These are phyloP conservation scores for Zoroaster sp. DNA, from an alignment of 53 echinoderm and acorn worm genomes.

Conservation along the genomic window DNA sequence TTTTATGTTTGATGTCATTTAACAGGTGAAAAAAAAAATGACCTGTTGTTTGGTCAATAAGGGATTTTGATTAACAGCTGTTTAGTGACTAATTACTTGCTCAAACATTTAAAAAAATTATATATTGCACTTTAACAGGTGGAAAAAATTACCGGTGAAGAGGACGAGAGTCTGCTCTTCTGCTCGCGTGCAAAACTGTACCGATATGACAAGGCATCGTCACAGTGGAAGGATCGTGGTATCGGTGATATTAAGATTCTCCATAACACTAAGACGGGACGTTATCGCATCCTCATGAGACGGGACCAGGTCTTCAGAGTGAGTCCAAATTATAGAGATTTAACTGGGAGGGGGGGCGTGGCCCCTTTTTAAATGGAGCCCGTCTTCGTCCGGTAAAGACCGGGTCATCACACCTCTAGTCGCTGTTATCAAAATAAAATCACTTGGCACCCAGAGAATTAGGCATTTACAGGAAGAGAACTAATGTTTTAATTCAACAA, in stretches of 20 bases:
- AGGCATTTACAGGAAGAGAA: too few relatives aligned
- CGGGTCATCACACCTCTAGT: too few relatives aligned
- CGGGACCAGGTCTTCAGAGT: slow-evolving; percentile 72
- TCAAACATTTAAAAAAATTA: not conserved
- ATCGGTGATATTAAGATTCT: slow-evolving; percentile 84
- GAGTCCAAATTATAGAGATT: not conserved
- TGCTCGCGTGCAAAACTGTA: slow-evolving; percentile 76
- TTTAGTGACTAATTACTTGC: not conserved
- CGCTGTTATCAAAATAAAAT: too few relatives aligned
- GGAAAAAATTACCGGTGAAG: slow-evolving; percentile 73
- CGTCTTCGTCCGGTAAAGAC: too few relatives aligned
- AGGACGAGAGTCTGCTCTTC: slow-evolving; percentile 68
- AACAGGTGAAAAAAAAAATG: too few relatives aligned
- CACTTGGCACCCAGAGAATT: too few relatives aligned
- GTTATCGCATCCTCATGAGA: slow-evolving; percentile 76
- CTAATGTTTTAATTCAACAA: too few relatives aligned
- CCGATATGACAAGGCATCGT: slow-evolving; percentile 56
- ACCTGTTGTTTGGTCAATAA: too few relatives aligned
- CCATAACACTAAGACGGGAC: slow-evolving; percentile 15
- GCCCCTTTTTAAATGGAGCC: too few relatives aligned
- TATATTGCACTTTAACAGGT: not conserved
- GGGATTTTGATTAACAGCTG: too few relatives aligned
- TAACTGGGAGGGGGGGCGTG: too few relatives aligned
- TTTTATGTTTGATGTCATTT: too few relatives aligned
- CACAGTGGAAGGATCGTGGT: slow-evolving; percentile 86